Evolutionary conservation across 64 coral and sea anemone genomes (phyloP).

Genomic region (Pachyseris speciosa): DNA sequence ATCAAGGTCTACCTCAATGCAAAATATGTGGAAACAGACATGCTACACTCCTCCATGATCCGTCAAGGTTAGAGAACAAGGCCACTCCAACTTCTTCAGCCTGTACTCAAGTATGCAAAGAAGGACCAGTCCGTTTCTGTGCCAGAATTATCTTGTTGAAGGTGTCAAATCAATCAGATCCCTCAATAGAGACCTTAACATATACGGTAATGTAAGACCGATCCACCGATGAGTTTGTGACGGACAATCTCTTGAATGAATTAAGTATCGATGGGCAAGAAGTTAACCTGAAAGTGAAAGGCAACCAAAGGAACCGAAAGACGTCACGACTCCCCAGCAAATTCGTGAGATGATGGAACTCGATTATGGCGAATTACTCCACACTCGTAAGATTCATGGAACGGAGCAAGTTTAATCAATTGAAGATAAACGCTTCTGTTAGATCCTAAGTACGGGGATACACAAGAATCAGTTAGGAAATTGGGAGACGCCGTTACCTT

Average conservation of each 20-base stretch:
- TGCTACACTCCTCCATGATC: constrained; percentile 37
- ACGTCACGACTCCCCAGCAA: too few species aligned
- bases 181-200: too few species aligned
- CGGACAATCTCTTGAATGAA: too few species aligned
- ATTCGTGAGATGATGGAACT: too few species aligned
- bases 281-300: too few species aligned
- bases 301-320: too few species aligned
- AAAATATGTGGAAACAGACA: too few species aligned
- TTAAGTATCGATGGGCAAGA: too few species aligned
- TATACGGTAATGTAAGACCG: too few species aligned
- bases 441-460: background rate
- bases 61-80: background rate
- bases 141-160: constrained; percentile 73
- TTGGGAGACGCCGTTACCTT: constrained; percentile 31
- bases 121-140: constrained; percentile 51
- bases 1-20: constrained; percentile 33
- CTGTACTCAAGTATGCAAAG: constrained; percentile 67
- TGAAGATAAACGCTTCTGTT: constrained; percentile 7
- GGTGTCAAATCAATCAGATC: constrained; percentile 9
- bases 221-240: background rate
- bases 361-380: too few species aligned
- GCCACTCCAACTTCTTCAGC: background rate
- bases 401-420: too few species aligned
- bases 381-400: too few species aligned
- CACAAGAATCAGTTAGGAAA: constrained; percentile 31